A percentile compares a stretch with the other conserved stretches of the same genome.
Conservation (phyloP, 2,888 invertebrate species). For the Agrochola macilenta region DNA sequence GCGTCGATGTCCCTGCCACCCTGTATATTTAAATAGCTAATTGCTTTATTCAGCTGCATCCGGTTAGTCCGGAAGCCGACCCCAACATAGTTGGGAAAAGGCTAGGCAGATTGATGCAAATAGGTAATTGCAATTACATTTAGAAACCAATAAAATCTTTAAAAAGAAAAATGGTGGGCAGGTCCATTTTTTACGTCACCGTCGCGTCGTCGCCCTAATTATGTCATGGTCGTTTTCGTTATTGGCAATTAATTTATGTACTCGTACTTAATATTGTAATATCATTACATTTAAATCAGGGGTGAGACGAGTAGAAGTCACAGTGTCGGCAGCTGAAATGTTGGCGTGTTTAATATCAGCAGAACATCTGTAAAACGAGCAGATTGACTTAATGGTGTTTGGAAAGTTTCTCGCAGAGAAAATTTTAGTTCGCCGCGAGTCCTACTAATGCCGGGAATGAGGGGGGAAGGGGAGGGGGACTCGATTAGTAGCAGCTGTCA, state of each 20-base stretch:
- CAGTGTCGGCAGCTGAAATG: constrained; percentile 9
- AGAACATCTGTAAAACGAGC: constrained; percentile 88
- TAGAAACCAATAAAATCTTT: neutral
- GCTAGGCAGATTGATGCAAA: neutral
- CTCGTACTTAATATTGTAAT: neutral
- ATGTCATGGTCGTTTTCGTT: neutral
- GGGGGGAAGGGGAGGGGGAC: constrained; percentile 62
- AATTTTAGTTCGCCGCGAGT: constrained; percentile 85
- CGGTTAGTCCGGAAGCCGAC: too few relatives aligned
- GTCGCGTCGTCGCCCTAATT: neutral
- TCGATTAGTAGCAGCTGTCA: constrained; percentile 89
- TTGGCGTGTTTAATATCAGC: constrained; percentile 78
- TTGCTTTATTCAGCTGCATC: too few relatives aligned
- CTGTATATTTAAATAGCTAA: neutral
- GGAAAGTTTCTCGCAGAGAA: constrained; percentile 84
- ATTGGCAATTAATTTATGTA: neutral
- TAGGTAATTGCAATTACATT: neutral
- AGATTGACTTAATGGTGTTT: constrained; percentile 89
- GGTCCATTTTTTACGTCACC: too few relatives aligned
- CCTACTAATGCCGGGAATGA: constrained; percentile 77
- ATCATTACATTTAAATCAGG: constrained; percentile 3
- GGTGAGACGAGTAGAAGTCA: constrained; percentile 20
- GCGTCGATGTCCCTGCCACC: too few relatives aligned
- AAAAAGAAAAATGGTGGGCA: neutral
- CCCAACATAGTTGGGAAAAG: too few relatives aligned